Evolutionary conservation across 2,113 vertebrate species (phyloP).

Genomic region (Oreochromis niloticus): DNA sequence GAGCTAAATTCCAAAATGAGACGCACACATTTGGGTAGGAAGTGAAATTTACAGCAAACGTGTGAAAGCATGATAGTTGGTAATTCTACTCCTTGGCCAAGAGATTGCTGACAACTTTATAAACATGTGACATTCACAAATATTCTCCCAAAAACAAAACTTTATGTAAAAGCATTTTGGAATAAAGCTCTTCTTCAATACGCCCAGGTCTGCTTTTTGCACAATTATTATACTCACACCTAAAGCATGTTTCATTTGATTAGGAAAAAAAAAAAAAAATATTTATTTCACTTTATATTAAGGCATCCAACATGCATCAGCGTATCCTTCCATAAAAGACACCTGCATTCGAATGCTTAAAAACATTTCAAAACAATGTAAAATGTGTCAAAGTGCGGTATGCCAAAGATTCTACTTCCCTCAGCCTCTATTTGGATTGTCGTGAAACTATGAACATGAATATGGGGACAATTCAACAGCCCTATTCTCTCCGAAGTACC

Average conservation of each 20-base stretch:
- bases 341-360: slow-evolving; percentile 71
- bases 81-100: slow-evolving; percentile 26
- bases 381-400: slow-evolving; percentile 77
- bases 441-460: slow-evolving; percentile 62
- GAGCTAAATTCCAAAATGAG: slow-evolving; percentile 45
- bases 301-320: slow-evolving; percentile 70
- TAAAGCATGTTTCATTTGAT: slow-evolving; percentile 49
- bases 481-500: slow-evolving; percentile 57
- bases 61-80: not conserved
- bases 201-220: slow-evolving; percentile 16
- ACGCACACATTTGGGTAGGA: slow-evolving; percentile 1
- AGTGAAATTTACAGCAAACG: slow-evolving; percentile 10
- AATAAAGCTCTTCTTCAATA: slow-evolving; percentile 32
- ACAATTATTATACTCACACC: slow-evolving; percentile 54
- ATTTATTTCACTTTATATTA: slow-evolving; percentile 59
- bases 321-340: slow-evolving; percentile 62
- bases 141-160: not conserved
- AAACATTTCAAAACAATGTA: slow-evolving; percentile 67
- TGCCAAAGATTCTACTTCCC: slow-evolving; percentile 62
- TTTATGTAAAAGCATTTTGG: slow-evolving; percentile 23
- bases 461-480: slow-evolving; percentile 46
- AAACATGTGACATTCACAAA: slow-evolving; percentile 23
- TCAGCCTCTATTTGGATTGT: slow-evolving; percentile 72
- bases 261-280: slow-evolving; percentile 1
- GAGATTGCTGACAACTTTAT: slow-evolving; percentile 9